Evolutionary conservation across 2,888 invertebrate species (phyloP).

Genomic region (Apamea monoglypha): DNA sequence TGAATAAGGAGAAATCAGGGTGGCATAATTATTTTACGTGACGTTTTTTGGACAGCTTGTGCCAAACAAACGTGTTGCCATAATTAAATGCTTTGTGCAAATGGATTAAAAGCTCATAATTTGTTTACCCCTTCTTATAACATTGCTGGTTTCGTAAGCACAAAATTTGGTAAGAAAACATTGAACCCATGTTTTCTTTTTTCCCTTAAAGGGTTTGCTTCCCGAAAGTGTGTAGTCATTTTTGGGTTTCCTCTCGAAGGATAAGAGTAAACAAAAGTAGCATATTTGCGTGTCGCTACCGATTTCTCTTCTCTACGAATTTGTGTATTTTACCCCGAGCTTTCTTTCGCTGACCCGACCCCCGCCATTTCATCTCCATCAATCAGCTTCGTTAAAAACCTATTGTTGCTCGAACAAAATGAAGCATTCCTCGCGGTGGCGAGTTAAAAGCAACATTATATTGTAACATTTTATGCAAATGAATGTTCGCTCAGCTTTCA

Average conservation of each 20-base stretch:
- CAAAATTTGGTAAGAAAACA: background rate
- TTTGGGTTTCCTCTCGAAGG: conserved; percentile 14
- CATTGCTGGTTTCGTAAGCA: background rate
- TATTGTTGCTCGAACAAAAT: conserved; percentile 81
- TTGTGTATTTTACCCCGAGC: conserved; percentile 53
- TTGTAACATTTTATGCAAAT: conserved; percentile 84
- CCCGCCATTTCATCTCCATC: conserved; percentile 75
- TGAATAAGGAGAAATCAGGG: conserved; percentile 22
- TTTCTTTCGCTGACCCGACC: conserved; percentile 54
- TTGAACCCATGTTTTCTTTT: background rate
- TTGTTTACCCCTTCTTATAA: background rate
- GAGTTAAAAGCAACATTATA: conserved; percentile 80
- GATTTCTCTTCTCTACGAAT: conserved; percentile 55
- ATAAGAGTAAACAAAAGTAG: conserved; percentile 55
- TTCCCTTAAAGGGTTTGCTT: background rate
- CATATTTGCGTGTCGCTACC: conserved; percentile 43
- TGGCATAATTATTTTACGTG: conserved; percentile 14
- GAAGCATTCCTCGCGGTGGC: conserved; percentile 71
- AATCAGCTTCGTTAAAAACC: conserved; percentile 77
- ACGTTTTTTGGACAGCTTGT: background rate
- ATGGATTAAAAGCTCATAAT: background rate
- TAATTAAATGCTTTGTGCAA: background rate
- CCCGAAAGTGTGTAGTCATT: conserved; percentile 25
- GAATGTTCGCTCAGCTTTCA: conserved; percentile 79
- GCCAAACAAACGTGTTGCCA: background rate